phyloP scores from a whole-genome alignment of 37 sponge, comb jelly and placozoan species.

The Halichondria panicea region DNA sequence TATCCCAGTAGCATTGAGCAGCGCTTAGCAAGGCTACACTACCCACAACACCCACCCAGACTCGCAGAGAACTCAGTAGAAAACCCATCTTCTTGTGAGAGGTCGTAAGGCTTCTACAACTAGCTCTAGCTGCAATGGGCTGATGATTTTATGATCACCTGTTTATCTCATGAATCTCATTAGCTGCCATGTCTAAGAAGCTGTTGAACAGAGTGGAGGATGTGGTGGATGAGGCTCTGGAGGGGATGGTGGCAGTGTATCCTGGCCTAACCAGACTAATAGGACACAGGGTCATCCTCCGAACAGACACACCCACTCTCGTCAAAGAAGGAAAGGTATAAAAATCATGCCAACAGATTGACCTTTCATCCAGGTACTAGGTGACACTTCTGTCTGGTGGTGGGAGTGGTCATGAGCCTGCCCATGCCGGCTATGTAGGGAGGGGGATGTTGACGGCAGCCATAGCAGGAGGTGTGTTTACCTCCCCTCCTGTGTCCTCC shows the following conservation, averaged over 20 bases:
- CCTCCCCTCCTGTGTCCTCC: conserved; percentile 84
- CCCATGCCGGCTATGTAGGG: conserved; percentile 91
- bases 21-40: conserved; percentile 29
- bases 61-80: not conserved
- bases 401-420: conserved; percentile 98
- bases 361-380: too few species aligned
- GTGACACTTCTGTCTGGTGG: conserved; percentile 95
- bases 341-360: too few species aligned
- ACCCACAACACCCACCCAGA: conserved; percentile 59
- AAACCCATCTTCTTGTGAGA: not conserved
- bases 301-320: conserved; percentile 55
- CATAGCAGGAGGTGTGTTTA: conserved; percentile 92
- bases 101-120: not conserved
- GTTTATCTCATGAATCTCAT: not conserved
- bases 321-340: conserved; percentile 47
- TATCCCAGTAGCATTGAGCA: conserved; percentile 32
- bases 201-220: conserved; percentile 63
- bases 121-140: not conserved
- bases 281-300: conserved; percentile 79
- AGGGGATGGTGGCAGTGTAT: conserved; percentile 69
- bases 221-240: conserved; percentile 82
- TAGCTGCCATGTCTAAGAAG: conserved; percentile 75
- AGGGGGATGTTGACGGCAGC: conserved; percentile 92
- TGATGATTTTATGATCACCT: too few species aligned
- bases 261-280: conserved; percentile 70